phyloP scores from a whole-genome alignment of 2,797 vertebrate species.

The Microctenopoma steveboyesi region DNA sequence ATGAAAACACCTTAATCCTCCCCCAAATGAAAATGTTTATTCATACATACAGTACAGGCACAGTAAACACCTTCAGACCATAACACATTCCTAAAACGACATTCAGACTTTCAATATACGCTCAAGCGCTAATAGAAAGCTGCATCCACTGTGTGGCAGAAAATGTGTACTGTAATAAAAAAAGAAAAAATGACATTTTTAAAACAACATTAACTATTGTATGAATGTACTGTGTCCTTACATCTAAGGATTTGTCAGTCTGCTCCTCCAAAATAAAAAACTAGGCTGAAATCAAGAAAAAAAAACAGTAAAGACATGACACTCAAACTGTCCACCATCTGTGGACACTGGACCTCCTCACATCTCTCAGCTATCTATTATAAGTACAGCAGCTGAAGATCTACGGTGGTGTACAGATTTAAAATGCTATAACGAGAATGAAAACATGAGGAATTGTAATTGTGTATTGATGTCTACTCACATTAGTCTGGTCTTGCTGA shows the following conservation, averaged over 20 bases:
- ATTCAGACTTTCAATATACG: neutral
- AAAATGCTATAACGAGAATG: no score
- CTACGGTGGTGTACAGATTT: no score
- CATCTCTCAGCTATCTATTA: neutral
- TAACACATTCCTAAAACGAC: no score
- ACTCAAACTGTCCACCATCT: no score
- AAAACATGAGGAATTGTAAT: neutral
- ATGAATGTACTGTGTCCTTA: neutral
- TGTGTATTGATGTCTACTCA: no score
- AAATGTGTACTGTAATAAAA: conserved; percentile 12
- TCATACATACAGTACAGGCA: conserved; percentile 3
- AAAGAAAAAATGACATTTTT: neutral
- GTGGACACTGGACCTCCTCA: neutral
- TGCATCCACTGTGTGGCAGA: neutral
- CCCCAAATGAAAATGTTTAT: conserved; percentile 5
- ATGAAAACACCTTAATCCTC: conserved; percentile 44
- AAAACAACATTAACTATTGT: no score
- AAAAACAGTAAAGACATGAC: no score
- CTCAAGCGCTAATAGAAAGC: neutral
- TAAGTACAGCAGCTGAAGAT: no score
- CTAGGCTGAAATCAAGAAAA: no score
- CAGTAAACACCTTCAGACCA: neutral
- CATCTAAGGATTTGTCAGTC: neutral
- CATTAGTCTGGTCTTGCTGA: neutral
- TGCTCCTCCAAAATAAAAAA: no score